phyloP scores from a whole-genome alignment of 1,140 invertebrate species.

The Aphelenchoides besseyi region DNA sequence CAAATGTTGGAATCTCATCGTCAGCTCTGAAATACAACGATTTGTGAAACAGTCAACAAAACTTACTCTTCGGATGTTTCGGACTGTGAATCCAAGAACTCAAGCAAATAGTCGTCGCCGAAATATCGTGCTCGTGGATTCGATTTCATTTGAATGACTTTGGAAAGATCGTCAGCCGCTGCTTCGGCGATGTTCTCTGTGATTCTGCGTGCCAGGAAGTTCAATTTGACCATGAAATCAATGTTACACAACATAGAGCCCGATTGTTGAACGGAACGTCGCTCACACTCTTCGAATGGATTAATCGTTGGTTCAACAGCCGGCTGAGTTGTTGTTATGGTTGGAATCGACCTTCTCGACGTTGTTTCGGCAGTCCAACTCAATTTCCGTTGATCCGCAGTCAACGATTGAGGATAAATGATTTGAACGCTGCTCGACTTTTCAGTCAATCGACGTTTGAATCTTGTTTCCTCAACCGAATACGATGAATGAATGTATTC shows the following conservation, averaged over 20 bases:
- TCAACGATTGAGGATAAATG: not conserved
- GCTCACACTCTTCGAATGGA: slow-evolving; percentile 17
- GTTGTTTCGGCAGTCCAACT: not conserved
- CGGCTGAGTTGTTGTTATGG: not conserved
- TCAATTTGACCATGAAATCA: slow-evolving; percentile 38
- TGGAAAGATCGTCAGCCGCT: slow-evolving; percentile 38
- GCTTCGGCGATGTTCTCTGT: slow-evolving; percentile 47
- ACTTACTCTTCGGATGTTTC: slow-evolving; percentile 3
- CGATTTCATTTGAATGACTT: slow-evolving; percentile 25
- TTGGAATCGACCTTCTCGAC: not conserved
- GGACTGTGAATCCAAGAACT: not conserved
- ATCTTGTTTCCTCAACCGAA: not conserved
- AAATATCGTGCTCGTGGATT: slow-evolving; percentile 48
- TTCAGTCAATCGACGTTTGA: not conserved
- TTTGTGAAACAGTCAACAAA: not conserved
- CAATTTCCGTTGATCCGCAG: not conserved
- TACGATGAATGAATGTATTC: not conserved
- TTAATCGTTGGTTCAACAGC: not conserved
- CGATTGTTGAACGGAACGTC: not conserved
- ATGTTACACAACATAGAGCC: slow-evolving; percentile 33
- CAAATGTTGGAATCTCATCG: not conserved
- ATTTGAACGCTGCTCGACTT: not conserved
- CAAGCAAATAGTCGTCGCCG: slow-evolving; percentile 38
- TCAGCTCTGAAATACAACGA: not conserved
- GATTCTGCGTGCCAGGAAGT: slow-evolving; percentile 38